Evolutionary conservation across 2,113 vertebrate species (phyloP).

Genomic region (Egretta garzetta): DNA sequence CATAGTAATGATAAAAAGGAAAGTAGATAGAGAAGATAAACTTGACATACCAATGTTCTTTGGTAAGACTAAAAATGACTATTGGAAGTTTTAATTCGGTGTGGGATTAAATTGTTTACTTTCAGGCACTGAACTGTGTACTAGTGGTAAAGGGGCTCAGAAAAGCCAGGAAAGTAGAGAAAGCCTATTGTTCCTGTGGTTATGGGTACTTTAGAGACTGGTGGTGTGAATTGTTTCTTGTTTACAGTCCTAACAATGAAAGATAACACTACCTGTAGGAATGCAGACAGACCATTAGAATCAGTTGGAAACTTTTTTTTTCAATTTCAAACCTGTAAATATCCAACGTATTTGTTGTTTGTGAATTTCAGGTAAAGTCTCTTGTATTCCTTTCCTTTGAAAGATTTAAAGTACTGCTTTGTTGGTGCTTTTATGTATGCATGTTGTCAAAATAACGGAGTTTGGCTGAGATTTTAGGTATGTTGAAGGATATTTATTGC

Average conservation of each 20-base stretch:
- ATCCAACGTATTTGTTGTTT: neutral
- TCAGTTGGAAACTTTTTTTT: neutral
- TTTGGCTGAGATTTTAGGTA: neutral
- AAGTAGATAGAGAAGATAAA: slow-evolving; percentile 94
- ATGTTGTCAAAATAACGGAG: neutral
- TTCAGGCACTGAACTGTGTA: neutral
- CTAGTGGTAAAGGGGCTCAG: neutral
- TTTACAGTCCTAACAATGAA: neutral
- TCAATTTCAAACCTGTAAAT: neutral
- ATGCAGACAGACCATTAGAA: neutral
- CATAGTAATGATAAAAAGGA: slow-evolving; percentile 96
- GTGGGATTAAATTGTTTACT: neutral
- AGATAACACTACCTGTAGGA: neutral
- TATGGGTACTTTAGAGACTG: neutral
- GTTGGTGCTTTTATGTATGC: neutral
- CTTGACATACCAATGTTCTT: slow-evolving; percentile 98
- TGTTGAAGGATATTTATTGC: neutral
- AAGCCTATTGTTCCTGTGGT: neutral
- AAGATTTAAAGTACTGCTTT: neutral
- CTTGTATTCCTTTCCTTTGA: neutral
- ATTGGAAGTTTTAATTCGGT: neutral
- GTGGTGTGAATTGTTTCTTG: neutral
- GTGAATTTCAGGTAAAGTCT: neutral
- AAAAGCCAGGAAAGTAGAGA: neutral
- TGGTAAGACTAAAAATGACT: slow-evolving; percentile 77